These are phyloP conservation scores for Drosophila leontia DNA, from an alignment of 1,140 invertebrate genomes.

Conservation along the genomic window DNA sequence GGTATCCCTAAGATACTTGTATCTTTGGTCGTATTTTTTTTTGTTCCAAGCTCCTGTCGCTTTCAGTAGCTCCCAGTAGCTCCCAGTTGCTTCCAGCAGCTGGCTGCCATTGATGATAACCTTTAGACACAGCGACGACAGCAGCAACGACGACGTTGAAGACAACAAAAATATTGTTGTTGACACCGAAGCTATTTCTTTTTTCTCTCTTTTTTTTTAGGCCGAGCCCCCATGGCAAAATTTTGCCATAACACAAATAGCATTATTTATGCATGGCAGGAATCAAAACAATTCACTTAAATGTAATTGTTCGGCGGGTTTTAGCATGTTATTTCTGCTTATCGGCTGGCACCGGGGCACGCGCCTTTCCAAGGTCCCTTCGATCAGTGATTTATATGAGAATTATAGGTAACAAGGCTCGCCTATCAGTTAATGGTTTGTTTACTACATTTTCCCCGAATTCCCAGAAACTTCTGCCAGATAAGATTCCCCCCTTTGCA, in stretches of 20 bases:
- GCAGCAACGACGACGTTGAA: constrained; percentile 16
- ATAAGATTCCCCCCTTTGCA: constrained; percentile 37
- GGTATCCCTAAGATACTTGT: constrained; percentile 38
- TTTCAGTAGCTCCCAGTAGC: neutral
- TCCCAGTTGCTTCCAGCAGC: neutral
- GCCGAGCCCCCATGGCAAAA: constrained; percentile 66
- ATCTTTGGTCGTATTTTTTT: neutral
- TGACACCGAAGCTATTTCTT: constrained; percentile 46
- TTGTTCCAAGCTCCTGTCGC: neutral
- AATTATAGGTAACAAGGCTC: constrained; percentile 1
- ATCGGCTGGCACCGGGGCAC: constrained; percentile 14
- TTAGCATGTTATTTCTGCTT: constrained; percentile 18
- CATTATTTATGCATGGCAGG: constrained; percentile 45
- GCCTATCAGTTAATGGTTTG: constrained; percentile 76
- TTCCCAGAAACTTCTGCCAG: constrained; percentile 40
- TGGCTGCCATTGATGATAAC: constrained; percentile 58
- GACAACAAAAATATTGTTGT: constrained; percentile 64
- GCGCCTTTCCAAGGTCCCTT: constrained; percentile 41
- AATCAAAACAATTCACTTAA: constrained; percentile 49
- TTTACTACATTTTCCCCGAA: constrained; percentile 54
- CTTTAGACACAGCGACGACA: constrained; percentile 44
- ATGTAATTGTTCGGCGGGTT: constrained; percentile 11
- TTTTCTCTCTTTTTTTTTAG: constrained; percentile 25
- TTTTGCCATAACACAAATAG: constrained; percentile 45
- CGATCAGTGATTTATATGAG: constrained; percentile 32